Conservation (phyloP, 2,113 vertebrate species). For the Amia ocellicauda region DNA sequence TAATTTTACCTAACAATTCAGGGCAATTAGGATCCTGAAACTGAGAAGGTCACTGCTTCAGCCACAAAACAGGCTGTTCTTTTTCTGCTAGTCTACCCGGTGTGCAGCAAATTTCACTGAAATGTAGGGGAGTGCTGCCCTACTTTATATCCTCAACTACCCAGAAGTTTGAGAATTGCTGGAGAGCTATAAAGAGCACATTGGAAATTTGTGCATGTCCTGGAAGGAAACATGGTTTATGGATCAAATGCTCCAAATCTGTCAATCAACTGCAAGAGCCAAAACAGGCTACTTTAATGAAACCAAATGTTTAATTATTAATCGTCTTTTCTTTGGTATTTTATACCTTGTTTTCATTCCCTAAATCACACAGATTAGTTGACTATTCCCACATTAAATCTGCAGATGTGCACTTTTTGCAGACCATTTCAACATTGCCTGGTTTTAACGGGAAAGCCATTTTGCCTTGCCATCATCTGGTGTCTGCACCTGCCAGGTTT, state of each 20-base stretch:
- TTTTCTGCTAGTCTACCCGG: slow-evolving; percentile 17
- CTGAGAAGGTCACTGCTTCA: no score
- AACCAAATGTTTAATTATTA: slow-evolving; percentile 63
- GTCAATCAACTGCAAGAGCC: slow-evolving; percentile 57
- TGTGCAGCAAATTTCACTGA: slow-evolving; percentile 35
- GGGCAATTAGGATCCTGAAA: no score
- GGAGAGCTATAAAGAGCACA: background rate
- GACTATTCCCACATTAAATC: slow-evolving; percentile 56
- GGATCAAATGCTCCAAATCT: slow-evolving; percentile 62
- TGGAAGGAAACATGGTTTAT: slow-evolving; percentile 33
- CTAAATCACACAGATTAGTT: slow-evolving; percentile 51
- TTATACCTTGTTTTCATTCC: slow-evolving; percentile 25
- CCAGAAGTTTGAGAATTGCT: slow-evolving; percentile 27
- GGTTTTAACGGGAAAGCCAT: slow-evolving; percentile 40
- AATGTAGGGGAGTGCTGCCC: slow-evolving; percentile 21
- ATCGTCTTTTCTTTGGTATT: slow-evolving; percentile 56
- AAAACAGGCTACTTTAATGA: slow-evolving; percentile 17
- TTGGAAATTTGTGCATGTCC: background rate
- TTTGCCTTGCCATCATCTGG: slow-evolving; percentile 41
- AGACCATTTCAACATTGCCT: slow-evolving; percentile 11
- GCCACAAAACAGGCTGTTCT: no score
- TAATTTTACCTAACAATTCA: no score
- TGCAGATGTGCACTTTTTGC: slow-evolving; percentile 54
- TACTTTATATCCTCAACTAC: slow-evolving; percentile 30
- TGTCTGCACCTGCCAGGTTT: slow-evolving; percentile 57